Base-by-base conservation (phyloP, 2,888 invertebrate species). In the Scaptomyza caliginosa region DNA sequence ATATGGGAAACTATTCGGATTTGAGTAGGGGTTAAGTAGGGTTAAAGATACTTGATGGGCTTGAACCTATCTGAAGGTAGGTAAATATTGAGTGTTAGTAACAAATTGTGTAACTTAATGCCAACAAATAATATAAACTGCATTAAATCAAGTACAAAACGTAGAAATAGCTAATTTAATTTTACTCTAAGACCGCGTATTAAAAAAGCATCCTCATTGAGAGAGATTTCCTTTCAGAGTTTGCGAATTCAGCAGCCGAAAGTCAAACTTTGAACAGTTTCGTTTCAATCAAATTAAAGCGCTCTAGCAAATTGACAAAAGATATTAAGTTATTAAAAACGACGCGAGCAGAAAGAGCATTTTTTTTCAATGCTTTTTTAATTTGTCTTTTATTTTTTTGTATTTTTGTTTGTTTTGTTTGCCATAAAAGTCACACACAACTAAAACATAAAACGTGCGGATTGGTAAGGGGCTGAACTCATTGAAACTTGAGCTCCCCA, bases 301-400 rank as follows among this genome's bases (percentile, higher is more conserved):
- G 49, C 51, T 56, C 60, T 45, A 13, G 51, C 34, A 62, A 63
- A 66, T 67, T 70, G 70, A 84, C 84, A 77, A 75, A 80, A 73
- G 75, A 80, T 84, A 81, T 81, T 81, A 80, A 80, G 80, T 81
- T 81, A 81, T 84, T 81, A 81, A 81, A 83, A 84, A 69, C 64
- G 39, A 50, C 19, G 68, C 57, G 57, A 57, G 56, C 46, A 49
- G 55, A 65, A 59, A 59, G 43, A 26, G 55, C 23, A 40, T 36
- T 55, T 63, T 45, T 52, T 58, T 42, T 24, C 24, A 4, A 6
- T 24, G 17, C 10, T 10, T 23, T 24, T 30, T n/a, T n/a, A 4
- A 10, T 2, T 30, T 24, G n/a, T n/a, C n/a, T n/a, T n/a, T n/a
- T n/a, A n/a, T n/a, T n/a, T n/a, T n/a, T n/a, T n/a, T n/a, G n/a